Base-by-base conservation (phyloP, 2,113 vertebrate genomes). In the Tetraodon nigroviridis region DNA sequence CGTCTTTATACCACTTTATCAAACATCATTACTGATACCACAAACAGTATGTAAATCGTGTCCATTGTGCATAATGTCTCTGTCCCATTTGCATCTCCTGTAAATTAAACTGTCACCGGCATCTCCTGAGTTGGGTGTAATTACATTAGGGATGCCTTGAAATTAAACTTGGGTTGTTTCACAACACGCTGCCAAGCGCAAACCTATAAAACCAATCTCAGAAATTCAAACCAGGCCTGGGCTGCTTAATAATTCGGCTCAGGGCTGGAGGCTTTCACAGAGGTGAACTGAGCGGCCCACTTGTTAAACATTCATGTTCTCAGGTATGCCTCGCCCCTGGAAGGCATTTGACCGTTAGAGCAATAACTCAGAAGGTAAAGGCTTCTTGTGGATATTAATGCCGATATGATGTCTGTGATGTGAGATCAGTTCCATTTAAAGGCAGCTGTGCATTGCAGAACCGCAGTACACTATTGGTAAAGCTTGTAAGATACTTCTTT, bases 261-360 rank as follows among this genome's bases (percentile, higher is more conserved):
- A 20, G 66, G 78, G 80, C 79, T 84, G 67, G 70, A 80, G 78
- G 79, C 80, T 69, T 75, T 69, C 70, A 81, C 73, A 72, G 76
- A 82, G 80, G 83, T 82, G 80, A 82, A 76, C 76, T 68, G 82
- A 74, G 73, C 70, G 69, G 75, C 59, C 49, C 64, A 75, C 82
- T 83, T 85, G 82, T 88, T 88, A 87, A 89, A 87, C 84, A 88
- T 89, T 87, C 77, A 89, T 89, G 85, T 77, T 87, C 76, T 80
- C 76, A 58, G 73, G 67, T 67, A 46, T 48, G 73, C 69, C 65
- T 77, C 11, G 45, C 53, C 74, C 80, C 78, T 83, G 59, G 69
- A 82, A 85, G 80, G 71, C 57, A 64, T 87, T 86, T 89, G 84
- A 83, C 84, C 81, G 54, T 75, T 50, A 65, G 69, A 81, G 81